Evolutionary conservation across 2,113 vertebrate species (phyloP).

Genomic region (Callaeas wilsoni): DNA sequence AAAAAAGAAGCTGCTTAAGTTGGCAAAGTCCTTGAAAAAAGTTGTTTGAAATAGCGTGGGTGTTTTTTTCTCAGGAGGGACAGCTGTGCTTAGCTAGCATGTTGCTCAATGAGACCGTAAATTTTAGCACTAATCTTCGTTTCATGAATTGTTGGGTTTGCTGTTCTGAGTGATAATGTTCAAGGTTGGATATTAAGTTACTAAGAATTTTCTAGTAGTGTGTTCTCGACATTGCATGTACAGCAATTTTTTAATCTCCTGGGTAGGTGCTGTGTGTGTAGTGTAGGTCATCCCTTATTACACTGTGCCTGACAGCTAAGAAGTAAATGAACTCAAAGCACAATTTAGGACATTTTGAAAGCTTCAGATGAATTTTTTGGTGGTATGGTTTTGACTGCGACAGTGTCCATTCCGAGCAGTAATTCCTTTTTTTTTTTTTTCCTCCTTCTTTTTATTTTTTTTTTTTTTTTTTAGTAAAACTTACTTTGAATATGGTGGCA

Average conservation of each 20-base stretch:
- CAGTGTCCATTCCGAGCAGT: not conserved
- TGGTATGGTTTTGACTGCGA: not conserved
- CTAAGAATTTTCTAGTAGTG: not conserved
- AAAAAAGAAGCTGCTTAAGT: not conserved
- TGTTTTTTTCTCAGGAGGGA: not conserved
- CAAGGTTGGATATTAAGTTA: not conserved
- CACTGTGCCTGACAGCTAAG: not conserved
- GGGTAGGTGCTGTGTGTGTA: not conserved
- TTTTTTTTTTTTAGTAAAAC: not conserved
- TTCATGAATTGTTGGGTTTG: not conserved
- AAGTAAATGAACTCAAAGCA: not conserved
- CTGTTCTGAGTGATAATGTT: not conserved
- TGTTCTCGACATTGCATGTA: not conserved
- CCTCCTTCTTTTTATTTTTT: not conserved
- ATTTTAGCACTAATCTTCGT: not conserved
- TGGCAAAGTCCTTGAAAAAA: not conserved
- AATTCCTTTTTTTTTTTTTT: not conserved
- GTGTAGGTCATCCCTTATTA: not conserved
- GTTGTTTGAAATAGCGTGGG: constrained; percentile 3
- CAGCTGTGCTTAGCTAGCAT: not conserved
- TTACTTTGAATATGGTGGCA: not conserved
- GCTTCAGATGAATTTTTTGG: not conserved
- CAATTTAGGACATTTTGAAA: not conserved
- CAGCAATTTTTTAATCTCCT: not conserved
- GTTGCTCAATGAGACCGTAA: not conserved